Evolutionary conservation across 2,888 invertebrate species (phyloP), one percentile per base, ranked within the genome.

Genomic region (Cylloceria caligata): DNA sequence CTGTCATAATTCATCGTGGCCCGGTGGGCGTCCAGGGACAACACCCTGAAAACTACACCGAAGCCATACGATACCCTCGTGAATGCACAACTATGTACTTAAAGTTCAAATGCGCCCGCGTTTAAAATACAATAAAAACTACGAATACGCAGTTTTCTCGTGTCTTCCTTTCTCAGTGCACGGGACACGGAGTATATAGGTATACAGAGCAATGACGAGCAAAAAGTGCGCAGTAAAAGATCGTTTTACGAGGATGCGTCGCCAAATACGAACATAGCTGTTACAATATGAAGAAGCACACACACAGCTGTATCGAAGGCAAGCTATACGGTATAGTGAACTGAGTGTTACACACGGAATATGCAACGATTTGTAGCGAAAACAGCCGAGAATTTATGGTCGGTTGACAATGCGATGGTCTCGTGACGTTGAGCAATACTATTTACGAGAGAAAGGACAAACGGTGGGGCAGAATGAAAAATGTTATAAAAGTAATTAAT

Each of bases 11-110:
- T 81, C 71, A 80, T 71, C 21, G 62, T 24, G 34, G 27, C 45
- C 19, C 52, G 1, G 21, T 27, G 42, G 34, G 30, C 36, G 65
- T 7, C 34, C 55, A 42, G 67, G 72, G 49, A 71, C 60, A 73
- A 81, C 76, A 68, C 72, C 72, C 76, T 72, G 71, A 47, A 81
- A 67, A 81, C 57, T 72, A 57, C 76, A 67, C 60, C 49, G 21
- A 21, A 24, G 49, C 49, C 34, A 13, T 65, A 60, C 45, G 65
- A 30, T 45, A 65, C 60, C 34, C 75, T 57, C 65, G 69, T 57
- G 34, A 57, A 72, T 75, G 42, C 68, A 24, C 49, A 36, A 30
- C 64, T 19, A 16, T 47, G 45, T 19, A 65, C 60, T 2, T 13
- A 16, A 11, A 49, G 55, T 81, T 60, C 39, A 65, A 71, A 80